Evolutionary conservation across 2,797 vertebrate genomes (phyloP), one percentile per base, ranked within the genome.

Genomic region (Lagorchestes hirsutus): DNA sequence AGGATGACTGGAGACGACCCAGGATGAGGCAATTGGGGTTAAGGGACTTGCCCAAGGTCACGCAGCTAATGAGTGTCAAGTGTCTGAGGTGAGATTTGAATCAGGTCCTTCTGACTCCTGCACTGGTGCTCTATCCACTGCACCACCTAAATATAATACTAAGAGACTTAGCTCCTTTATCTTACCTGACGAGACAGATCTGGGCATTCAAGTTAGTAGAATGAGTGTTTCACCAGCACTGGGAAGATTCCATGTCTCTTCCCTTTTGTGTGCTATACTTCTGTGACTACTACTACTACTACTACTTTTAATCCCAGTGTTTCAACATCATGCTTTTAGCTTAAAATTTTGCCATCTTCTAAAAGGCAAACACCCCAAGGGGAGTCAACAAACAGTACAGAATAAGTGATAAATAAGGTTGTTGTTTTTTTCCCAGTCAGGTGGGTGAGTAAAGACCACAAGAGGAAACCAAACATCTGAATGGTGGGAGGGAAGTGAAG

Each of bases 361-460:
- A 24, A 46, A 82, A 82, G 22, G n/a, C 18, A 46, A 74, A 40
- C 40, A 74, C 40, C 62, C 10, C 34, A 40, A 18, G 67, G 18
- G 40, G 16, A 82, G 18, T 0, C 67, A 40, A 82, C 29, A 46
- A 46, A 24, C 6, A 74, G 16, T 40, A 24, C 18, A 24, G 67
- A 24, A 82, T 46, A 40, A 82, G n/a, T 40, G 22, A 82, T 82
- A 5, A 11, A 16, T 67, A n/a, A 18, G 62, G 2, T 96, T 91
- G 24, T 1, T 57, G 54, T 95, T 94, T 67, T 92, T 97, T 94
- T 52, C 50, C 50, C 50, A 52, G 14, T 40, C 90, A 31, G 59
- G 10, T 92, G 40, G 93, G 27, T 92, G 2, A 28, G 10, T 95
- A 27, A 4, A 5, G 9, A 0, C 8, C 50, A 8, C 40, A 24